Base-by-base conservation (phyloP, 1,140 invertebrate species). In the Thaumatotibia leucotreta region DNA sequence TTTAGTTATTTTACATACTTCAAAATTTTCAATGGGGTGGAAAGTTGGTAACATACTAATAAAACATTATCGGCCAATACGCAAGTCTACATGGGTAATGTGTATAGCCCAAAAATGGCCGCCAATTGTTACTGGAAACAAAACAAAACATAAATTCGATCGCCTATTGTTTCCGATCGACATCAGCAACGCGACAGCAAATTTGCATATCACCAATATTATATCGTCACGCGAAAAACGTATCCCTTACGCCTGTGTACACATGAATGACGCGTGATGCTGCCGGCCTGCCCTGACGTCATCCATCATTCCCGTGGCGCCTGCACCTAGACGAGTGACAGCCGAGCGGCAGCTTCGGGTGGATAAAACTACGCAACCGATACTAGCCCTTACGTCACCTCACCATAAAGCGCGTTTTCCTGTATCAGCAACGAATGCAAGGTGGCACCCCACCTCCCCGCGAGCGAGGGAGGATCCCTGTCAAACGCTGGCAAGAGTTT, bases 121-220 rank as follows among this genome's bases (percentile, higher is more conserved):
- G 17, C 17, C 39, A 17, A 20, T 45, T 45, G 39, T 45, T 45
- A 45, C 8, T 61, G 14, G 27, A 61, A 61, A 61, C 32, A 62
- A 33, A 62, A 62, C 32, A 62, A 62, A 62, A 61, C 20, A 33
- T 31, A 20, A 62, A 32, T 33, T 62, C 61, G 32, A 62, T 33
- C 14, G 24, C 61, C 52, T 27, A 58, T 58, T 58, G 52, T 58
- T 58, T 58, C 52, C 52, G 52, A 58, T 58, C 52, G 3, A 31
- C 61, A 61, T 24, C 63, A 50, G 27, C 23, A 35, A 71, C 66
- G 74, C 76, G 84, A 80, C 78, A 80, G 75, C 75, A 76, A 88
- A 89, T 90, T 88, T 88, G 88, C 88, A 90, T 90, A 89, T 89
- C 88, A 88, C 88, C 88, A 74, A 90, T 90, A 90, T 90, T 87